Evolutionary conservation across 2,888 invertebrate genomes (phyloP).

Genomic region (Drosophila tanythrix): DNA sequence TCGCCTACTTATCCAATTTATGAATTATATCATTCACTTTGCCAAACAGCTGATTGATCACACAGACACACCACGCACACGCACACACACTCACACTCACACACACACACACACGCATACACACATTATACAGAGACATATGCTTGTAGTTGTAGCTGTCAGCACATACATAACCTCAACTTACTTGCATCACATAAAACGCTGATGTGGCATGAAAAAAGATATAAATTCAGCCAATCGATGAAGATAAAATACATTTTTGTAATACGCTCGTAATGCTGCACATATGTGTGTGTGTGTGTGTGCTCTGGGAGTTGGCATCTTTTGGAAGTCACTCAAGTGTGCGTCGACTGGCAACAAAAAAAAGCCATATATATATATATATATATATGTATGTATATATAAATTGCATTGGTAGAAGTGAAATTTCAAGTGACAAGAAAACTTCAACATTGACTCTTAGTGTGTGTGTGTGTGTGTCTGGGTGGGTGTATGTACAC

Average conservation of each 20-base stretch:
- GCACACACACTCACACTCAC: conserved; percentile 16
- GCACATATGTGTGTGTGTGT: conserved; percentile 19
- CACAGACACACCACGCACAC: conserved; percentile 15
- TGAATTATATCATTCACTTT: conserved; percentile 33
- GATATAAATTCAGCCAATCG: conserved; percentile 82
- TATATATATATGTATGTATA: neutral
- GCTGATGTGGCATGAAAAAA: conserved; percentile 80
- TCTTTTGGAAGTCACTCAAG: conserved; percentile 74
- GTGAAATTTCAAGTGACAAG: conserved; percentile 73
- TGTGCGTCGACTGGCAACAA: conserved; percentile 62
- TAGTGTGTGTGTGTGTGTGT: conserved; percentile 19
- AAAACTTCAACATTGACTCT: conserved; percentile 64
- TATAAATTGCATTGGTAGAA: conserved; percentile 63
- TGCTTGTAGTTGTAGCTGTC: conserved; percentile 63
- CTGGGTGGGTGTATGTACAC: conserved; percentile 6
- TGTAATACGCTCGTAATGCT: conserved; percentile 69
- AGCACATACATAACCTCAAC: conserved; percentile 68
- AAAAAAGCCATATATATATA: conserved; percentile 18
- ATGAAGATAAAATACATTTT: conserved; percentile 82
- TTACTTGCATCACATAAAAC: conserved; percentile 60
- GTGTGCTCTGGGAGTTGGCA: conserved; percentile 49
- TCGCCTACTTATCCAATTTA: conserved; percentile 32
- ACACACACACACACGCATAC: conserved; percentile 5
- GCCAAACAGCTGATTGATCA: conserved; percentile 62
- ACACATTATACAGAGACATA: conserved; percentile 27